phyloP scores from a whole-genome alignment of 2,888 invertebrate species.

The Noctua pronuba region DNA sequence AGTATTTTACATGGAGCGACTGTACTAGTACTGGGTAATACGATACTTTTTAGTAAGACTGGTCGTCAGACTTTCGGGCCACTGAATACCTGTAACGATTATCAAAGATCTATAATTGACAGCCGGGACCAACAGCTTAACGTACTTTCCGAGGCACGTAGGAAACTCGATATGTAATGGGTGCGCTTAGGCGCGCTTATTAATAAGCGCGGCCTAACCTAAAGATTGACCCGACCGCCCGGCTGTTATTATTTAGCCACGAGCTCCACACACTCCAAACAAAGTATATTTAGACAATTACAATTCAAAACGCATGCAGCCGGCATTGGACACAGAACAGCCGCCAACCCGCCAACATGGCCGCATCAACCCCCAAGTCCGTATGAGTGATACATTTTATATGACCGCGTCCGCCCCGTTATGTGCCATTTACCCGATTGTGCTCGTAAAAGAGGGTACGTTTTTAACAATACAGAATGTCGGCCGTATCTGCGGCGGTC shows the following conservation, averaged over 20 bases:
- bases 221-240: neutral
- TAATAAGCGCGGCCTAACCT: neutral
- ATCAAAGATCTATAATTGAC: too few species aligned
- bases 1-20: too few species aligned
- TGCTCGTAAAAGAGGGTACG: constrained; percentile 67
- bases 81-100: too few species aligned
- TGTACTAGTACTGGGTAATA: too few species aligned
- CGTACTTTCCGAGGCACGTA: too few species aligned
- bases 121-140: too few species aligned
- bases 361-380: constrained; percentile 23
- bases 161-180: too few species aligned
- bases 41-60: too few species aligned
- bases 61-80: too few species aligned
- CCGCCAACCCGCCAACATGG: constrained; percentile 25
- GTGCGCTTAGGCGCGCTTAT: too few species aligned
- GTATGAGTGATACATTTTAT: constrained; percentile 66
- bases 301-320: constrained; percentile 1
- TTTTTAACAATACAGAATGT: constrained; percentile 66
- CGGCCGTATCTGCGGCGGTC: constrained; percentile 41
- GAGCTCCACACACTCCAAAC: neutral
- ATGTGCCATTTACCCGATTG: constrained; percentile 65
- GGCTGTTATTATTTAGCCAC: neutral
- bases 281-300: neutral
- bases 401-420: constrained; percentile 61
- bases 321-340: constrained; percentile 25